Evolutionary conservation across 2,888 invertebrate genomes (phyloP), one percentile per base, ranked within the genome.

Genomic region (Temnothorax unifasciatus): DNA sequence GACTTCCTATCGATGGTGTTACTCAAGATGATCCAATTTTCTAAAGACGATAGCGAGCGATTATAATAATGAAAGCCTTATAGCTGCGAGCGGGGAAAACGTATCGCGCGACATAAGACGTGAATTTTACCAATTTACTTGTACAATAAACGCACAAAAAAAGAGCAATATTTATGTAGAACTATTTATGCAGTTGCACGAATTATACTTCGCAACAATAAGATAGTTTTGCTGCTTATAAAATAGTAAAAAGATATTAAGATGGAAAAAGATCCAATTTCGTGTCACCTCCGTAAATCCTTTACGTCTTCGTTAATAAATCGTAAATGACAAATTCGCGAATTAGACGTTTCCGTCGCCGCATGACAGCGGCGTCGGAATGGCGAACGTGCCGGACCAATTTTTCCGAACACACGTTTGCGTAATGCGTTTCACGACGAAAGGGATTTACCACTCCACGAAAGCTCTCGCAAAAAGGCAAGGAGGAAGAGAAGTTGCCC

Each of bases 41-140:
- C 47, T 59, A 47, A 34, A 59, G 47, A 54, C n/a, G 63, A 71
- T 66, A 34, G 34, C 50, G 50, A 50, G 15, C 61, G 68, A 77
- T 83, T 76, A 83, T 57, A 59, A 79, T 83, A 83, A 83, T 63
- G 61, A 69, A 83, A 71, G 38, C 41, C 50, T 21, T 50, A 52
- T 13, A 77, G 34, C 79, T 61, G 15, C 21, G 11, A 59, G 59
- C 25, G 21, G 18, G 41, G 21, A 44, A 69, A 83, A 79, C 34
- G 18, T 57, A 66, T 66, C 25, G 6, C 18, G 47, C 34, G 34
- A 41, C 21, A 25, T 18, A 6, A 34, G n/a, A 44, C 15, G 44
- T 38, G 29, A 18, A 41, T 68, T 54, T 68, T 68, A 54, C 0
- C 13, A 66, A 52, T 66, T 64, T 21, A 66, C 4, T 41, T 25